Base-by-base conservation (phyloP, 2,797 vertebrate species). In the Taeniopygia guttata region DNA sequence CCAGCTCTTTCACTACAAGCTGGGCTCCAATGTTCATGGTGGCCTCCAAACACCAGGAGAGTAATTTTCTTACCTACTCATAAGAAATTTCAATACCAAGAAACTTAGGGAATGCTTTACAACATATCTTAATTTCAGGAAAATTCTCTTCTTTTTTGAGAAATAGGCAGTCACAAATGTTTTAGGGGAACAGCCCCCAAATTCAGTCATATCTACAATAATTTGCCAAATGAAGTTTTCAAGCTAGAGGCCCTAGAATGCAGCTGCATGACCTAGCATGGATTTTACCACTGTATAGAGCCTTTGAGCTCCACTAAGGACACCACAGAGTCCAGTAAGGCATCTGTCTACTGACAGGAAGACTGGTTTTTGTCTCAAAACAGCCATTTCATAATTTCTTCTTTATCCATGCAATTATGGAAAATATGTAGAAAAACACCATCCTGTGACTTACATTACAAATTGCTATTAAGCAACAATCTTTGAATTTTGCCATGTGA, bases 341-440 rank as follows among this genome's bases (percentile, higher is more conserved):
- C 14, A 40, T 66, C 64, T 84, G 29, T 59, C 80, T 92, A 38
- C 52, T 84, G 79, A 32, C 16, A 72, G 66, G 70, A 88, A 76
- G 32, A 7, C 52, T 79, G 63, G 3, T 63, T 94, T 91, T 67
- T 64, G 56, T 73, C 74, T 93, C 29, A 29, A 90, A 94, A 84
- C 34, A 81, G 52, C 7, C 48, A 40, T 89, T 92, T 78, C 82
- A 85, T 46, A 87, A 85, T 83, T 78, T 87, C 52, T 90, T 93
- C 60, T 55, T 82, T 79, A 80, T 63, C 79, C 89, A 43, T 0
- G 1, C 16, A 86, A 8, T 82, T 55, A 77, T 11, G 54, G 88
- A 83, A 96, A 93, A 86, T 69, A 95, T 64, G 84, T 70, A 77
- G 55, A 64, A 89, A 92, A 93, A 11, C 42, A 91, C 19, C 25